Base-by-base conservation (phyloP, 1,140 invertebrate species). In the Muscidifurax raptorellus region DNA sequence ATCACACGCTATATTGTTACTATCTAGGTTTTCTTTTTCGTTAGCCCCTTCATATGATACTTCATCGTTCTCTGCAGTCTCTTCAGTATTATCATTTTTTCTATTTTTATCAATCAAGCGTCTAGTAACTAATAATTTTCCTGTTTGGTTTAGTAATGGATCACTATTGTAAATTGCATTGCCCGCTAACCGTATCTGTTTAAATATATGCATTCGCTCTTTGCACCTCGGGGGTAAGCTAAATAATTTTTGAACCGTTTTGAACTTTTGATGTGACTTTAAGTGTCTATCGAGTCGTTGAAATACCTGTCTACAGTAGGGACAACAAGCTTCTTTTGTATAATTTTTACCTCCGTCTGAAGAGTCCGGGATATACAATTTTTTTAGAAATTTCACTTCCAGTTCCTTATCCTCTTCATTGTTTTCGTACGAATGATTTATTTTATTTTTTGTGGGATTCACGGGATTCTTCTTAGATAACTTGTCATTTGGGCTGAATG, bases 361-460 rank as follows among this genome's bases (percentile, higher is more conserved):
- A 9, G 72, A 75, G 7, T 40, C 40, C 1, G 72, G 72, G 6
- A 75, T 36, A 18, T 75, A 25, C 6, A 40, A 4, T 44, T 75
- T 75, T 75, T 75, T 75, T 18, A 75, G n/a, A 75, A 75, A 75
- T n/a, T 75, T 36, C 9, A 75, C 72, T 75, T 75, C 32, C 5
- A 75, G 1, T 4, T 75, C 36, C 22, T 40, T 40, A 32, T 72
- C 44, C 13, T 47, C 10, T 15, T 27, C 15, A 25, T 22, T n/a
- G 1, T 10, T 4, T 15, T 75, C 72, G n/a, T 75, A n/a, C n/a
- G n/a, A n/a, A 75, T 22, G 72, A 75, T 7, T 74, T 30, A 36
- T 74, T 15, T 52, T 52, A 52, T 12, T 15, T 13, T 64, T 64
- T 36, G 32, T 36, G n/a, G 9, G 32, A 4, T 7, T 7, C 9